Base-by-base conservation (phyloP, 2,113 vertebrate species). In the Thamnophis sirtalis region DNA sequence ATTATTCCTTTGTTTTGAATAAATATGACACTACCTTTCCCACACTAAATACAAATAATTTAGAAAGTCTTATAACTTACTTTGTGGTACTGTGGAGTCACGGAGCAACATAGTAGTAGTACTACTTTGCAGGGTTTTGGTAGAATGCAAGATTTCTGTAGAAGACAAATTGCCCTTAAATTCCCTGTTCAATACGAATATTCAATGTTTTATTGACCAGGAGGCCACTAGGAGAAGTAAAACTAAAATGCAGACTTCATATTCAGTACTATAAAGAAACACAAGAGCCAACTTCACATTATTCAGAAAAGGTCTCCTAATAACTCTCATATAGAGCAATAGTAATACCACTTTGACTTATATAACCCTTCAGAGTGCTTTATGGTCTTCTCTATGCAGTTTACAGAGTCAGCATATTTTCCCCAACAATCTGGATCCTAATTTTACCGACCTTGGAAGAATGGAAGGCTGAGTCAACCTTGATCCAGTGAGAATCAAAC, bases 121-220 rank as follows among this genome's bases (percentile, higher is more conserved):
- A 3, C 51, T 84, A 43, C 9, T 22, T 93, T 84, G 89, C 43
- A 43, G 88, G 43, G 91, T 91, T 87, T 56, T 0, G 0, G 0
- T 55, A 86, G 93, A 94, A 95, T 51, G 87, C 50, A 26, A 2
- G 0, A 3, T 3, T 90, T 43, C 94, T 95, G 85, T 95, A 87
- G 93, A 96, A 96, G 95, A 84, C 50, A 95, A 91, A 95, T 4
- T n/a, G 92, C 93, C 43, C 93, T 89, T 93, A 93, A 97, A 91
- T 63, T 10, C 48, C 5, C 63, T 86, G n/a, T 87, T 92, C 54
- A 84, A 92, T 33, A 53, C 38, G 49, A 86, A 1, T 24, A 28
- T 86, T 6, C 51, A 89, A 49, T 58, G 17, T 21, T 84, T 92
- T 89, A 24, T 17, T 48, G 33, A 43, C 3, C 9, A 38, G 19